These are phyloP conservation scores for Cartodere bifasciata DNA, from an alignment of 2,888 invertebrate species.

Conservation along the genomic window DNA sequence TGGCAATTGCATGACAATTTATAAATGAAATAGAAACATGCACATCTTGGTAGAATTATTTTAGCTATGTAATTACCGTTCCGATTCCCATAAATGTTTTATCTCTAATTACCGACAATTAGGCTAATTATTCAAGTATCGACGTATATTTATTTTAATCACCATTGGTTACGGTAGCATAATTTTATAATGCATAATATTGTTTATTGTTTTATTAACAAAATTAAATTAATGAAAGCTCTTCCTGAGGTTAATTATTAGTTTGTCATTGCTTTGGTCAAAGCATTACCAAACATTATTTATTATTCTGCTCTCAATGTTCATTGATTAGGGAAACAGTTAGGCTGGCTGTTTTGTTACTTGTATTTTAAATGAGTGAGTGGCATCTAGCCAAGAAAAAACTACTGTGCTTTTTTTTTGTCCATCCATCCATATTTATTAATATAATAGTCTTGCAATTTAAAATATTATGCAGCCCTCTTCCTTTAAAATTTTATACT, in stretches of 20 bases:
- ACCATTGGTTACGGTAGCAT: slow-evolving; percentile 21
- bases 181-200: slow-evolving; percentile 19
- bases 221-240: neutral
- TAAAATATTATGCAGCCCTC: too few relatives aligned
- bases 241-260: neutral
- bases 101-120: slow-evolving; percentile 24
- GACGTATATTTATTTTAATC: slow-evolving; percentile 21
- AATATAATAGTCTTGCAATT: too few relatives aligned
- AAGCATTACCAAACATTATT: too few relatives aligned
- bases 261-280: too few relatives aligned
- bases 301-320: too few relatives aligned
- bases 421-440: too few relatives aligned
- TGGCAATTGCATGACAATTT: slow-evolving; percentile 24
- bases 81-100: slow-evolving; percentile 29
- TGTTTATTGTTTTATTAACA: slow-evolving; percentile 12
- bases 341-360: too few relatives aligned
- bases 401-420: too few relatives aligned
- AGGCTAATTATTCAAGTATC: slow-evolving; percentile 21
- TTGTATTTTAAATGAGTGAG: too few relatives aligned
- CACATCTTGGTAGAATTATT: slow-evolving; percentile 28
- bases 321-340: too few relatives aligned
- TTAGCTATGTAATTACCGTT: slow-evolving; percentile 24
- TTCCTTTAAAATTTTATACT: too few relatives aligned
- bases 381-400: too few relatives aligned
- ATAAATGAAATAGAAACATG: slow-evolving; percentile 26